These are phyloP conservation scores for Atrichornis clamosus DNA, from an alignment of 2,113 vertebrate species.

Conservation along the genomic window DNA sequence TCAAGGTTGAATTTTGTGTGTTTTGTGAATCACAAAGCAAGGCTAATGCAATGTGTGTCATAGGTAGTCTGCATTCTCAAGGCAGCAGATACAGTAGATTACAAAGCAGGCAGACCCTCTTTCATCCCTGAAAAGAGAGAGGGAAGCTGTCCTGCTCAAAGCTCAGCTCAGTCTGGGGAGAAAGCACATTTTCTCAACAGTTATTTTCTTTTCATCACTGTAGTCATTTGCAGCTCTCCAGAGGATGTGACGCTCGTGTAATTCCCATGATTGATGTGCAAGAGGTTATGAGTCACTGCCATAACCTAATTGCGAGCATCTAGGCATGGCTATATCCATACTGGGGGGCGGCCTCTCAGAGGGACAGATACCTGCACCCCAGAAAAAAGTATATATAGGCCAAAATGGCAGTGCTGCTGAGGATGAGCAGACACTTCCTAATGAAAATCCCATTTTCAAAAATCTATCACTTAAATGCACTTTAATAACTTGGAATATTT, in stretches of 20 bases:
- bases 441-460: background rate
- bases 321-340: background rate
- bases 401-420: background rate
- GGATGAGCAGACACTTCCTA: background rate
- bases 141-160: background rate
- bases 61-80: background rate
- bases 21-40: background rate
- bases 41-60: too few relatives aligned
- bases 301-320: background rate
- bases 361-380: background rate
- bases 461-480: background rate
- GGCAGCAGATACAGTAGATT: background rate
- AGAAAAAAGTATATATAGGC: background rate
- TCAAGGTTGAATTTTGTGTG: background rate
- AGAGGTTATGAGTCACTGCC: background rate
- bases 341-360: background rate
- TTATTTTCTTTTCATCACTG: background rate
- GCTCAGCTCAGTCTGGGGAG: background rate
- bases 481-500: background rate
- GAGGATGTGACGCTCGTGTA: background rate
- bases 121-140: fast-evolving
- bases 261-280: background rate
- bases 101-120: background rate
- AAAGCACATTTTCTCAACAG: background rate
- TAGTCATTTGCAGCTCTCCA: background rate